Conservation (phyloP, 23 tunicate species). For the Phallusia fumigata region DNA sequence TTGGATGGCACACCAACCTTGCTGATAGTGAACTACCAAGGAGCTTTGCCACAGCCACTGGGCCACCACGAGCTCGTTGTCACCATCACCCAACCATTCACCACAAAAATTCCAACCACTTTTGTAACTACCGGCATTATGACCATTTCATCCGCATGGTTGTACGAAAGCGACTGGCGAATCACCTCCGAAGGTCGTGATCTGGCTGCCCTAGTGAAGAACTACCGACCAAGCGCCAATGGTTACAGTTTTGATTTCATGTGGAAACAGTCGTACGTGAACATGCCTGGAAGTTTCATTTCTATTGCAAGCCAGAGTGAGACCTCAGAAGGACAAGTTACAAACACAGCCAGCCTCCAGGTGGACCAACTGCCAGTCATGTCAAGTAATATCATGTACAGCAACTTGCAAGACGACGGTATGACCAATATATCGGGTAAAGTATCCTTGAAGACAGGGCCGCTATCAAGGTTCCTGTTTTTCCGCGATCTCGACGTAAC, state of each 20-base stretch:
- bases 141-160: slow-evolving; percentile 6
- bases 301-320: neutral
- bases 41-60: slow-evolving; percentile 37
- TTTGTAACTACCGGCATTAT: slow-evolving; percentile 47
- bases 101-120: slow-evolving; percentile 28
- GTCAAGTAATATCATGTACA: neutral
- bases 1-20: slow-evolving; percentile 12
- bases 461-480: slow-evolving; percentile 10
- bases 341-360: slow-evolving; percentile 2
- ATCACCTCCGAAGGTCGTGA: slow-evolving; percentile 46
- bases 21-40: slow-evolving; percentile 26
- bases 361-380: slow-evolving; percentile 50
- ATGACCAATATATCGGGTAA: slow-evolving; percentile 9
- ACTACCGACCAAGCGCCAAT: slow-evolving; percentile 15
- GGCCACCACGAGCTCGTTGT: slow-evolving; percentile 42
- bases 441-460: slow-evolving; percentile 21
- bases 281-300: slow-evolving; percentile 10
- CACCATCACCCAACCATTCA: slow-evolving; percentile 44
- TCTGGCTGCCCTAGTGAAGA: slow-evolving; percentile 40
- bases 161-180: slow-evolving; percentile 64
- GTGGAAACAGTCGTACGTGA: slow-evolving; percentile 53
- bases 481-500: slow-evolving; percentile 19
- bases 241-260: slow-evolving; percentile 23
- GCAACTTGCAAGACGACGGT: neutral
- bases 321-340: neutral